Base-by-base conservation (phyloP, 2,888 invertebrate species). In the Argynnis bischoffii region DNA sequence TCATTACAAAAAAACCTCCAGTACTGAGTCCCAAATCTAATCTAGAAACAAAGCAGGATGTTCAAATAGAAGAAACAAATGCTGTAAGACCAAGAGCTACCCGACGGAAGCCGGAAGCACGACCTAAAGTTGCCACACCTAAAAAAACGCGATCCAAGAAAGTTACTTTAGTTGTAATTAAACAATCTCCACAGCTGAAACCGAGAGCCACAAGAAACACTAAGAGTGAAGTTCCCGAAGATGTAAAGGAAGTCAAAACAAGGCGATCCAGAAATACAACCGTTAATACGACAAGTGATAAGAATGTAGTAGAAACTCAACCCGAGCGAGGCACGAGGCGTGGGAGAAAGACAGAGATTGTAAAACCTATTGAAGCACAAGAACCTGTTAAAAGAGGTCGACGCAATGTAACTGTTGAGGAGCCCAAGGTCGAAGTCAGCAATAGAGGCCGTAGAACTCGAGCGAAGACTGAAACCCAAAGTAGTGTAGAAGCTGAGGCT, bases 1-100 rank as follows among this genome's bases (percentile, higher is more conserved):
- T 86, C 14, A 78, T 88, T 5, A 66, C 79, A 1, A 87, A 88
- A 64, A 88, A 84, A 72, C 63, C 81, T 0, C 87, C 87, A 0
- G 75, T 76, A 11, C 75, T 82, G 73, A 80, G 76, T n/a, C 83
- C 84, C 0, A 69, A 75, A 56, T 67, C 74, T 0, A 56, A 65
- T 11, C 3, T 26, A 6, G 63, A 71, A 31, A 16, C 26, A 11
- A 21, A 75, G 69, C 55, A 67, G 69, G 65, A 0, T 67, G 72
- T 64, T 16, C 69, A 68, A 48, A 55, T 68, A 41, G 59, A 63
- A n/a, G 67, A 74, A 63, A 63, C 35, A 1, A 76, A 67, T 66
- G 73, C 78, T 6, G 79, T 75, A 47, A 79, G 72, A 73, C 74
- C 75, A 6, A 77, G 79, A 41, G 66, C 74, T 11, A 73, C 74